Conservation (phyloP, 2,888 invertebrate genomes). For the Drosophila cracens region DNA sequence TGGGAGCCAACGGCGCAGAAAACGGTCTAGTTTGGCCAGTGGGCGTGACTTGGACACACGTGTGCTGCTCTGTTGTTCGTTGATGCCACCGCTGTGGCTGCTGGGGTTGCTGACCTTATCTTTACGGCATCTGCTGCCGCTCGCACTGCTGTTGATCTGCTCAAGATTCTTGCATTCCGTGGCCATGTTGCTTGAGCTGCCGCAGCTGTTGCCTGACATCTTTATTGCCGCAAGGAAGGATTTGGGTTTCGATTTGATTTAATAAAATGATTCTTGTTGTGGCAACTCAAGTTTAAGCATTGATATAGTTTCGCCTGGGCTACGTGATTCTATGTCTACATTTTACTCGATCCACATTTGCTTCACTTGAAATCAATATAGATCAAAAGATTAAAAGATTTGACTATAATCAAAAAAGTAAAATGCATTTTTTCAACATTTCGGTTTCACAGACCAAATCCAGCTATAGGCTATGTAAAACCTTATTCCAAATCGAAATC, state of each 20-base stretch:
- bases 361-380: not conserved
- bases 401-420: not conserved
- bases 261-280: slow-evolving; percentile 21
- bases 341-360: not conserved
- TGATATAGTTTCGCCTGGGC: not conserved
- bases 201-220: slow-evolving; percentile 11
- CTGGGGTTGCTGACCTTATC: slow-evolving; percentile 1
- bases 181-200: slow-evolving; percentile 5
- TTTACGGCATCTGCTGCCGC: slow-evolving; percentile 2
- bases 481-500: not conserved
- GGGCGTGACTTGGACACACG: slow-evolving; percentile 22
- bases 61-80: slow-evolving; percentile 19
- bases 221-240: slow-evolving; percentile 17
- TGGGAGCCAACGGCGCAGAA: slow-evolving; percentile 64
- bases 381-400: not conserved
- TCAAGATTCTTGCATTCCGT: not conserved
- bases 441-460: too few relatives aligned
- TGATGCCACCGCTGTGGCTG: not conserved
- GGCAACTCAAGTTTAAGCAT: not conserved
- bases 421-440: not conserved
- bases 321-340: slow-evolving; percentile 2
- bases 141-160: not conserved
- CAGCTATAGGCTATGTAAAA: too few relatives aligned
- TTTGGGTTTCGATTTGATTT: slow-evolving; percentile 9
- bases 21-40: slow-evolving; percentile 48